Evolutionary conservation across 2,113 vertebrate genomes (phyloP).

Genomic region (Edolisoma coerulescens): DNA sequence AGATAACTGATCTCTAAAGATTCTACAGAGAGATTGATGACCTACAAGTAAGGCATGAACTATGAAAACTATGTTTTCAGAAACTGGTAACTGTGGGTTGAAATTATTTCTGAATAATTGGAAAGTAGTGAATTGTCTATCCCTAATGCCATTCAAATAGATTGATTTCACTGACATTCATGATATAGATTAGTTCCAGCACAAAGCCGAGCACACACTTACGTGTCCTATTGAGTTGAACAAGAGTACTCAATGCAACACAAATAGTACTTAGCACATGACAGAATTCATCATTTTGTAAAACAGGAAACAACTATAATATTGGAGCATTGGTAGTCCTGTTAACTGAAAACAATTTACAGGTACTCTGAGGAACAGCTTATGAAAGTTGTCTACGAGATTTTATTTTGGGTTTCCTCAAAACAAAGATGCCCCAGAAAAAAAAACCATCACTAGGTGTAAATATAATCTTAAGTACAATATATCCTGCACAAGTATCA

Average conservation of each 20-base stretch:
- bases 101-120: background rate
- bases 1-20: background rate
- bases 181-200: background rate
- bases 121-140: background rate
- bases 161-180: background rate
- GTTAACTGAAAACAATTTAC: background rate
- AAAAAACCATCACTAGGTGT: background rate
- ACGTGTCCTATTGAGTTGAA: background rate
- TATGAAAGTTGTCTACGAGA: background rate
- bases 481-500: background rate
- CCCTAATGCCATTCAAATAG: background rate
- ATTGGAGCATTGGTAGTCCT: background rate
- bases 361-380: background rate
- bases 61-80: background rate
- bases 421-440: background rate
- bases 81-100: background rate
- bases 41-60: background rate
- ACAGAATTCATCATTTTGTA: background rate
- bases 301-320: background rate
- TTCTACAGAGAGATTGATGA: background rate
- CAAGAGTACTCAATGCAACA: background rate
- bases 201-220: background rate
- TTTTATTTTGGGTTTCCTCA: background rate
- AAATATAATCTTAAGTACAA: background rate
- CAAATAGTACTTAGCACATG: background rate